Percentiles rank a stretch among this genome's conserved stretches.
phyloP scores from a whole-genome alignment of 2,797 vertebrate genomes.

The Sebastes hopkinsi region DNA sequence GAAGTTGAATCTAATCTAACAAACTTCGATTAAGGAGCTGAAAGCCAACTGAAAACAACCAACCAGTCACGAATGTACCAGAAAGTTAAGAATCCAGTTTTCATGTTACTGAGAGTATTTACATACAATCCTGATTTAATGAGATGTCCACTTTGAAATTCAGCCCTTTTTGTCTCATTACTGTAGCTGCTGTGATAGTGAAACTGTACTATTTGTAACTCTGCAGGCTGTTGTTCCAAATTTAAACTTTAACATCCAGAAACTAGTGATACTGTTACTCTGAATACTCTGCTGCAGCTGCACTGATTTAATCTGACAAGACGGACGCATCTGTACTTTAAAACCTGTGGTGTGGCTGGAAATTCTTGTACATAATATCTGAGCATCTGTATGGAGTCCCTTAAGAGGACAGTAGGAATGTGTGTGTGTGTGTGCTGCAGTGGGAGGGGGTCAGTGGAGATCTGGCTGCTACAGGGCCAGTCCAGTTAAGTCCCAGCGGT shows the following conservation, averaged over 20 bases:
- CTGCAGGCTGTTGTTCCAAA: neutral
- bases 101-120: rapidly evolving
- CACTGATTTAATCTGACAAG: neutral
- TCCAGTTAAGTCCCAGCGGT: constrained; percentile 60
- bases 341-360: neutral
- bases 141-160: neutral
- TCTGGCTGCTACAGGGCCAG: constrained; percentile 59
- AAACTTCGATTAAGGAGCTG: no score
- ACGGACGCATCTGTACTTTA: neutral
- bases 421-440: neutral
- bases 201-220: neutral
- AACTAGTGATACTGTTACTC: neutral
- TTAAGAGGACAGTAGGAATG: constrained; percentile 1
- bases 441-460: neutral
- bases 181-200: neutral
- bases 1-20: neutral
- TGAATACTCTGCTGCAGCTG: neutral
- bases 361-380: constrained; percentile 26
- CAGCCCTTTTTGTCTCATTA: neutral
- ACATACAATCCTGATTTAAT: neutral
- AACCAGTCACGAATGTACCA: neutral
- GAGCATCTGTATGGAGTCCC: constrained; percentile 5
- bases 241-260: neutral
- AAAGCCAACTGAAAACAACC: no score
- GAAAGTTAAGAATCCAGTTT: neutral